Evolutionary conservation across 2,797 vertebrate species (phyloP).

Genomic region (Masticophis lateralis): DNA sequence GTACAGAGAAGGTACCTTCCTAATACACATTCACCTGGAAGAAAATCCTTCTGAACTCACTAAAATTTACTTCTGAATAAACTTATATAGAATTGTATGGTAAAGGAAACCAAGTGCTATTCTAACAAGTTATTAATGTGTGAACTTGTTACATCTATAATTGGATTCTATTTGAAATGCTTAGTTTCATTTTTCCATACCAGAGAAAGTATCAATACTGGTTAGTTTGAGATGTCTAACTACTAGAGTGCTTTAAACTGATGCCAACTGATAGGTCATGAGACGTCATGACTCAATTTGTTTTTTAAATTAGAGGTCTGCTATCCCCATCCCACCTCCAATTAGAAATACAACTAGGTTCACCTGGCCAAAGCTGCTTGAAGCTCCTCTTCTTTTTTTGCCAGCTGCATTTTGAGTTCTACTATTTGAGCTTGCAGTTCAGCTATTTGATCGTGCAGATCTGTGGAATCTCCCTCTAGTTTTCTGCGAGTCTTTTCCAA

Average conservation of each 20-base stretch:
- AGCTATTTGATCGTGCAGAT: constrained; percentile 89
- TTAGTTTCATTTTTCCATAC: constrained; percentile 20
- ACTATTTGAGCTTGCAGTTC: constrained; percentile 97
- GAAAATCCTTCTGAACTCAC: background rate
- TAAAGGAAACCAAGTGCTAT: background rate
- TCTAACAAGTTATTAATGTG: background rate
- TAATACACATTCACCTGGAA: background rate
- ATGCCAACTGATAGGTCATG: constrained; percentile 27
- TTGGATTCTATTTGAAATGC: background rate
- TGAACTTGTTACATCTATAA: background rate
- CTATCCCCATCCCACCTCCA: background rate
- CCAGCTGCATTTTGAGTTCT: constrained; percentile 91
- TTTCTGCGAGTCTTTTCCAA: constrained; percentile 96
- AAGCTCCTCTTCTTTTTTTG: constrained; percentile 97
- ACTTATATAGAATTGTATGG: background rate
- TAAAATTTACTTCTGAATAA: background rate
- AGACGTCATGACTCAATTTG: background rate
- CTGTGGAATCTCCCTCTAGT: constrained; percentile 91
- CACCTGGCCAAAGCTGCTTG: constrained; percentile 92
- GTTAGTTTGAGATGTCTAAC: background rate
- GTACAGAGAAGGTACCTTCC: background rate
- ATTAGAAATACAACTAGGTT: constrained; percentile 25
- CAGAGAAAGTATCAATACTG: background rate
- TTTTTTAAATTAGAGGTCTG: background rate
- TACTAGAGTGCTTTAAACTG: background rate